Base-by-base conservation (phyloP, 23 tunicate genomes). In the Ascidia mentula region DNA sequence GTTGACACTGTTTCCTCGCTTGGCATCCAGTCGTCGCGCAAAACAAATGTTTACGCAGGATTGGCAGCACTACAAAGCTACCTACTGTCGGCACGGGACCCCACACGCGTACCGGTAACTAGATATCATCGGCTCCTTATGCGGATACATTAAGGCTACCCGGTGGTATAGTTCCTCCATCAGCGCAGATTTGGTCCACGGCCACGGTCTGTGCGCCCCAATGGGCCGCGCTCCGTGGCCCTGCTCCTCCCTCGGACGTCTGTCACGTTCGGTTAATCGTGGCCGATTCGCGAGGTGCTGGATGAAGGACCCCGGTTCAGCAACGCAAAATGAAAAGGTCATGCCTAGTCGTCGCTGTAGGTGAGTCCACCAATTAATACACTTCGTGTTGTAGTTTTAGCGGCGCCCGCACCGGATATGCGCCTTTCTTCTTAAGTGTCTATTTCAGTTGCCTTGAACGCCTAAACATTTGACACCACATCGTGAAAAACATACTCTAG, bases 1-100 rank as follows among this genome's bases (percentile, higher is more conserved):
- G n/a, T n/a, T 53, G 65, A 53, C 65, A 53, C 24, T 53, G 65
- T 53, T 53, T 28, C 65, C 4, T 20, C 65, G 65, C 65, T 28
- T 53, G 65, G 13, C 65, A 53, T 26, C 65, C 28, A 53, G 28
- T 53, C 13, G 65, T 28, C 65, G 13, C n/a, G n/a, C n/a, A 53
- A 53, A 53, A 53, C 65, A 53, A 53, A 53, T 53, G 65, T 53
- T 53, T 53, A 53, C 65, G 65, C 65, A 53, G 65, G 65, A 53
- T 53, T 53, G 22, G 65, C 22, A 28, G 4, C 4, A 53, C 65
- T 53, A 53, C 65, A 53, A 53, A 26, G 65, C 24, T 6, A 26
- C 13, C 65, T 28, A 20, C 28, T 53, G 22, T 28, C 65, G 65
- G 24, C 12, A 3, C 13, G 65, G 13, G 65, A 53, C 65, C 65